Evolutionary conservation across 2,113 vertebrate genomes (phyloP).

Genomic region (Neodontobutis hainanensis): DNA sequence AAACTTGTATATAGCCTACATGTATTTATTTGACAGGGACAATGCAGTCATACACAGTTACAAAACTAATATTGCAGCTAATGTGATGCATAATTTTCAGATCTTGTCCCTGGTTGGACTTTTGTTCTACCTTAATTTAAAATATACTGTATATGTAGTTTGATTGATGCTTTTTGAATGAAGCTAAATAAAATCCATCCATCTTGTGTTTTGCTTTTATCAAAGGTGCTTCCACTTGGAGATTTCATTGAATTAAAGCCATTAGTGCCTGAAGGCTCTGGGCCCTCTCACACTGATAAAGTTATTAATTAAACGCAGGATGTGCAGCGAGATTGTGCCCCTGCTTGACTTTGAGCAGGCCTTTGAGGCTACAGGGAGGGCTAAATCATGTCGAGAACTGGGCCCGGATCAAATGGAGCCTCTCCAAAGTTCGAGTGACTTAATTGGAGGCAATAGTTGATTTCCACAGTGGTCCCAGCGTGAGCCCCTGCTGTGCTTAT

Average conservation of each 20-base stretch:
- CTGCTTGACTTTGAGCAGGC: slow-evolving; percentile 2
- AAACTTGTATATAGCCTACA: background rate
- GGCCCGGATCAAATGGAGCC: slow-evolving; percentile 1
- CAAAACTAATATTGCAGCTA: background rate
- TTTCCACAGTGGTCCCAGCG: background rate
- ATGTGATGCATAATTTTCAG: too few species aligned
- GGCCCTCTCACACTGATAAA: slow-evolving; percentile 31
- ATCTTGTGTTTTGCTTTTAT: slow-evolving; percentile 15
- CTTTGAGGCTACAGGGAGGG: slow-evolving; percentile 1
- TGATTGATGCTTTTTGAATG: too few species aligned
- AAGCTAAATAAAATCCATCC: background rate
- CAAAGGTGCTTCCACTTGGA: slow-evolving; percentile 18
- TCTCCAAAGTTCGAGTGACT: slow-evolving; percentile 6
- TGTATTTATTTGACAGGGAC: background rate
- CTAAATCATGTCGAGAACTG: slow-evolving; percentile 16
- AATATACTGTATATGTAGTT: too few species aligned
- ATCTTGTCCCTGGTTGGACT: too few species aligned
- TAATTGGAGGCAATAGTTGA: slow-evolving; percentile 3
- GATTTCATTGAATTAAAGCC: slow-evolving; percentile 19
- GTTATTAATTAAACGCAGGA: slow-evolving; percentile 31
- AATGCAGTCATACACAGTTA: background rate
- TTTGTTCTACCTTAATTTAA: too few species aligned
- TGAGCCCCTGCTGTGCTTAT: too few species aligned
- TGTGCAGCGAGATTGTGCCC: slow-evolving; percentile 7
- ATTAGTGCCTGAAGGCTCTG: slow-evolving; percentile 26